phyloP scores from a whole-genome alignment of 2,888 invertebrate species.

The Hydropsyche betteni region DNA sequence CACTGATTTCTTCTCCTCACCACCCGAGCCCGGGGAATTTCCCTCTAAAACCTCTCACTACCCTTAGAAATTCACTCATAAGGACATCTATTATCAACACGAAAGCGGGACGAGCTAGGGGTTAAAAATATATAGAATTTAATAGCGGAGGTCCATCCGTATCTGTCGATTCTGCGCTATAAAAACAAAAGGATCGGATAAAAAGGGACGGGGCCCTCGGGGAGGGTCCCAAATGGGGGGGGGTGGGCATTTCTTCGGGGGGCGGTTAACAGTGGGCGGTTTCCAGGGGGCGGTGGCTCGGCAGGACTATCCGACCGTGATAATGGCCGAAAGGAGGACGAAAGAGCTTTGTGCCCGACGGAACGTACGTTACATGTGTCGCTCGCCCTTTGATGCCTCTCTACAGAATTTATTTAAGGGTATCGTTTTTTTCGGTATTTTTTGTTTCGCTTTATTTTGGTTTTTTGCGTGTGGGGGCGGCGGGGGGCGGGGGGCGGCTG shows the following conservation, averaged over 20 bases:
- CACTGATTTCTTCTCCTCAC: too few relatives aligned
- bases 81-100: constrained; percentile 48
- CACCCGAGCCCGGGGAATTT: constrained; percentile 17
- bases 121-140: constrained; percentile 50
- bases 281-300: constrained; percentile 23
- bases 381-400: constrained; percentile 37
- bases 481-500: too few relatives aligned
- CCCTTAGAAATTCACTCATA: too few relatives aligned
- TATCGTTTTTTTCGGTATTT: constrained; percentile 8
- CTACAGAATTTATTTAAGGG: constrained; percentile 34
- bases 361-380: constrained; percentile 31
- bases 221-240: background rate
- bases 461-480: background rate
- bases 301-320: too few relatives aligned
- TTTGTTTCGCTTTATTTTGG: constrained; percentile 1
- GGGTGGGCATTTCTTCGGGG: background rate
- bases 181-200: constrained; percentile 50
- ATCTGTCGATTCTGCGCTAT: constrained; percentile 50
- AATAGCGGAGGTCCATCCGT: constrained; percentile 49
- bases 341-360: constrained; percentile 35
- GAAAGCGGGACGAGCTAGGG: background rate
- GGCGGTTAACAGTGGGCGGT: constrained; percentile 9
- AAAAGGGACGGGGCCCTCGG: background rate
- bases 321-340: constrained; percentile 44
- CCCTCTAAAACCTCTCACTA: too few relatives aligned